Evolutionary conservation across 2,888 invertebrate genomes (phyloP), one percentile per base, ranked within the genome.

Genomic region (Sericinus montela): DNA sequence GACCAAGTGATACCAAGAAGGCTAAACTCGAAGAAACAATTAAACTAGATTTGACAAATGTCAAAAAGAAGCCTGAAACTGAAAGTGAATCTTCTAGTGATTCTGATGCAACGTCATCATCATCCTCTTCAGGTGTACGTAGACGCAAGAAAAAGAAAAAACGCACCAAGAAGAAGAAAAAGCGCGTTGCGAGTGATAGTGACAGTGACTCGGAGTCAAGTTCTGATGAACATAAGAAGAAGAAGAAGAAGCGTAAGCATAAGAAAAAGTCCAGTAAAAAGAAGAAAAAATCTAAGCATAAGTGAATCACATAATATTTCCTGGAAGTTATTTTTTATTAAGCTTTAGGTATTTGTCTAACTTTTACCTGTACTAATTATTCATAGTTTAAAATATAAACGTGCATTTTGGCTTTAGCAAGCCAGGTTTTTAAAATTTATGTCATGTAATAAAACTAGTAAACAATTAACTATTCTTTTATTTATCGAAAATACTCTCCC

Each of bases 261-360:
- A 93, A 92, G 83, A 93, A 92, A 63, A 92, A 92, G 63, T 91
- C 92, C 19, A 88, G 90, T 61, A 93, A 93, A 70, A 94, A 94
- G 73, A 94, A 93, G 81, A 94, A 93, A 74, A 94, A 94, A 75
- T 90, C 91, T 54, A 88, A 87, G 65, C 85, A 87, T 72, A 87
- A 87, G 75, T 86, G 77, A 71, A 51, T 54, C 35, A n/a, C 42
- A 8, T 32, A 47, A 19, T 19, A 19, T 19, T 19, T 19, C 19
- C 3, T 25, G 3, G 25, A 30, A 30, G 39, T 28, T 39, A 38
- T 30, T 53, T 45, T 48, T 51, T 48, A 52, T 49, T 51, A 48
- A 45, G 52, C 54, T 52, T 51, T 55, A 53, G 53, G 56, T 61
- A 56, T 58, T 50, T 62, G 54, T 60, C 51, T 48, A 59, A 58